Conservation (phyloP, 2,888 invertebrate species). For the Nomada lathburiana region DNA sequence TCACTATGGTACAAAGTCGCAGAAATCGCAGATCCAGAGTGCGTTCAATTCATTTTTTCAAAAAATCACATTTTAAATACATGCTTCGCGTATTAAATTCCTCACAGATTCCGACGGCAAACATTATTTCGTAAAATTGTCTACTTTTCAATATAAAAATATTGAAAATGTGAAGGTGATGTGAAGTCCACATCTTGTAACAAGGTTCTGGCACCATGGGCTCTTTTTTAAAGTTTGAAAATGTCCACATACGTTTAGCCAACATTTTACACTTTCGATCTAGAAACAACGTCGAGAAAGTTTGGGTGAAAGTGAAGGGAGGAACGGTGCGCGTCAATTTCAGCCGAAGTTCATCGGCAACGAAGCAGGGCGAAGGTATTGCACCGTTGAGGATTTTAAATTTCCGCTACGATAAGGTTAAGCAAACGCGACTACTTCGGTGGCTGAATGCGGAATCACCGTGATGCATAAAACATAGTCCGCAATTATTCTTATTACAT, state of each 20-base stretch:
- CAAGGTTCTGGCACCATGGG: too few relatives aligned
- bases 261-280: not conserved
- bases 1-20: not conserved
- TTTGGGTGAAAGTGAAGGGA: not conserved
- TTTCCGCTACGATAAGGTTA: conserved; percentile 31
- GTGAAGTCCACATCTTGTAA: too few relatives aligned
- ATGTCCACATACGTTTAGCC: too few relatives aligned
- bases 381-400: conserved; percentile 38
- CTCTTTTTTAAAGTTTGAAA: too few relatives aligned
- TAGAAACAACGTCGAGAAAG: not conserved
- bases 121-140: too few relatives aligned
- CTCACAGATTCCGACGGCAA: too few relatives aligned
- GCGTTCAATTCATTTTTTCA: too few relatives aligned
- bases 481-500: conserved; percentile 55
- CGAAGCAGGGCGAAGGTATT: not conserved
- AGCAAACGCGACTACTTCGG: conserved; percentile 28
- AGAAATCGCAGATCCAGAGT: too few relatives aligned
- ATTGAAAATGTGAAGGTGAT: too few relatives aligned
- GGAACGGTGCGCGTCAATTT: not conserved
- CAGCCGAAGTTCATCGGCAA: not conserved
- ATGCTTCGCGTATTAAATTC: too few relatives aligned
- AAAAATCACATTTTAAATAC: too few relatives aligned
- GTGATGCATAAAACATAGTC: conserved; percentile 48
- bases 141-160: too few relatives aligned
- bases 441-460: conserved; percentile 48